Evolutionary conservation across 1,140 invertebrate species (phyloP), one percentile per base, ranked within the genome.

Genomic region (Metaphire vulgaris): DNA sequence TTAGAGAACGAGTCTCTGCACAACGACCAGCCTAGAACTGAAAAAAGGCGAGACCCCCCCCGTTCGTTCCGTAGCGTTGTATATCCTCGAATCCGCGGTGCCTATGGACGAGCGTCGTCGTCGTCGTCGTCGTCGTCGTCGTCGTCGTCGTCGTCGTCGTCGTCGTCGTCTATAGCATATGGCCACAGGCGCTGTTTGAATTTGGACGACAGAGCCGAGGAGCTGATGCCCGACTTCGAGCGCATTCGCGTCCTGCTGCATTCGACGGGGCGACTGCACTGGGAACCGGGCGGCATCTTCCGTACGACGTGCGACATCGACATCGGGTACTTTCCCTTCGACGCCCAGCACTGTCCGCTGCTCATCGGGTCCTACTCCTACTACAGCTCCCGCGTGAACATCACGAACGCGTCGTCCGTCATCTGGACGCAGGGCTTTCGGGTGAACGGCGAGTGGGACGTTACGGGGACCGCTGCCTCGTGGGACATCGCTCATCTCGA

Each of bases 261-360:
- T n/a, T 33, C 92, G 89, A 28, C 0, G 2, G 72, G 72, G 0
- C 32, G 33, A 33, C 64, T 41, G 33, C n/a, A n/a, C n/a, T n/a
- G n/a, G n/a, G n/a, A n/a, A n/a, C n/a, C n/a, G n/a, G n/a, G n/a
- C n/a, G n/a, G n/a, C n/a, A n/a, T n/a, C n/a, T n/a, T n/a, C n/a
- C n/a, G n/a, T n/a, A n/a, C n/a, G n/a, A n/a, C n/a, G n/a, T n/a
- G n/a, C n/a, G n/a, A n/a, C n/a, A n/a, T n/a, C n/a, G n/a, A n/a
- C n/a, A n/a, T n/a, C n/a, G 97, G 94, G 79, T 97, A 94, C 95
- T 97, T 98, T 89, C 95, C 95, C 76, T 98, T 97, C 88, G 96
- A 98, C 87, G 95, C 97, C 74, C 68, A 69, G 66, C 91, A 91
- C 91, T 0, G 90, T 89, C 76, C 91, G 92, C 81, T 84, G 83